These are phyloP conservation scores for Podarcis muralis DNA, from an alignment of 2,113 vertebrate genomes.

Conservation along the genomic window DNA sequence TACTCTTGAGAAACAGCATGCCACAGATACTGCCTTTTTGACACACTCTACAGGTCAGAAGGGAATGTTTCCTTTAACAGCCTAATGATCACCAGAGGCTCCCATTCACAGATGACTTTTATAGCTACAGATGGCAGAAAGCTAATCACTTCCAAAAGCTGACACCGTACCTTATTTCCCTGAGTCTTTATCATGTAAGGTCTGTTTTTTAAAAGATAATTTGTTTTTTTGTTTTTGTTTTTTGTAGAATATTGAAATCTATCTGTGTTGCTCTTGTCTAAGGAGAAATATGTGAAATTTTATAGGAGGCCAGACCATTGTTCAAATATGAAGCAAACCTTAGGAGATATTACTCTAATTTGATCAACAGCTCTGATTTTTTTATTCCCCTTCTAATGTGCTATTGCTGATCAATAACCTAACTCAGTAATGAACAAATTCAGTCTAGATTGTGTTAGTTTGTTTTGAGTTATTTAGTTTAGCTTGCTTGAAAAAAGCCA, in stretches of 20 bases:
- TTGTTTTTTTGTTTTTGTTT: neutral
- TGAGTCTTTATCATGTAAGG: neutral
- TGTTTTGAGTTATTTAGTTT: neutral
- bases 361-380: neutral
- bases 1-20: neutral
- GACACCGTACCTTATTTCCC: rapidly evolving
- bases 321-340: neutral
- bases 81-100: neutral
- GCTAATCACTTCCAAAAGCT: neutral
- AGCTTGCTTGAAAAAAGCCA: neutral
- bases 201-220: neutral
- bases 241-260: neutral
- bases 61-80: neutral
- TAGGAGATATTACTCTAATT: neutral
- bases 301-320: neutral
- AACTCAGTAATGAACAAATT: neutral
- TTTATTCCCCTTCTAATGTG: neutral
- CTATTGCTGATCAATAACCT: neutral
- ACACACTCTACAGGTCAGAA: neutral
- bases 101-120: neutral
- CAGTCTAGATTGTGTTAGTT: neutral
- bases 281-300: neutral
- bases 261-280: neutral
- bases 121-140: neutral
- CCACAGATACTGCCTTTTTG: too few species aligned